Conservation (phyloP, 2,113 vertebrate species). For the Ammodytes dubius region DNA sequence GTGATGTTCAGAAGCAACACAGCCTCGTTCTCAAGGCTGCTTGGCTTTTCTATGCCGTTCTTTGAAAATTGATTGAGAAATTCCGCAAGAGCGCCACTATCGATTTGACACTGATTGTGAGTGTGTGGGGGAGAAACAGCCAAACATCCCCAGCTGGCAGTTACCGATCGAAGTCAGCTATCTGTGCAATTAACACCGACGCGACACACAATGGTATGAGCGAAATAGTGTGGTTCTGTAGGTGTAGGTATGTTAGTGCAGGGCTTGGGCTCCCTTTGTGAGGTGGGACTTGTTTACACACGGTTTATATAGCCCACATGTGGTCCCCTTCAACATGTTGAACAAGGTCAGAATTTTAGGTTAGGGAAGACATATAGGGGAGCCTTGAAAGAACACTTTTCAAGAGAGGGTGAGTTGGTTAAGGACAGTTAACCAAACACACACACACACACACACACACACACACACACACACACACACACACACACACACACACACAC, state of each 20-base stretch:
- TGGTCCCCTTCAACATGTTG: conserved; percentile 30
- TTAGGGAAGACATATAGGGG: neutral
- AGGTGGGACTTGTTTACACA: conserved; percentile 4
- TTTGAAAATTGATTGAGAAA: conserved; percentile 77
- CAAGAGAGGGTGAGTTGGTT: conserved; percentile 6
- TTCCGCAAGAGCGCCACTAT: conserved; percentile 68
- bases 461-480: neutral
- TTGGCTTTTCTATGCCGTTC: conserved; percentile 60
- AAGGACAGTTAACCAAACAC: neutral
- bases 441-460: neutral
- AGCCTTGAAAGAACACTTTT: conserved; percentile 19
- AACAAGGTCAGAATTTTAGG: conserved; percentile 24
- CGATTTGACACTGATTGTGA: conserved; percentile 66
- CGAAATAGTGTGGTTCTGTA: conserved; percentile 30
- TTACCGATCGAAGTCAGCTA: conserved; percentile 65
- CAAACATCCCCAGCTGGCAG: conserved; percentile 44
- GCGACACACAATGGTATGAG: conserved; percentile 47
- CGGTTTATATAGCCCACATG: conserved; percentile 50
- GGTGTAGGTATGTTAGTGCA: conserved; percentile 21
- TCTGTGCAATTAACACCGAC: conserved; percentile 61
- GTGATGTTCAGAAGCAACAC: neutral
- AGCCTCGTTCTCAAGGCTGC: conserved; percentile 63
- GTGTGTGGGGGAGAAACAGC: conserved; percentile 44
- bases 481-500: neutral
- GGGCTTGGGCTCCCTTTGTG: conserved; percentile 44